phyloP scores from a whole-genome alignment of 2,113 vertebrate genomes.

The Psittacara wagleri region DNA sequence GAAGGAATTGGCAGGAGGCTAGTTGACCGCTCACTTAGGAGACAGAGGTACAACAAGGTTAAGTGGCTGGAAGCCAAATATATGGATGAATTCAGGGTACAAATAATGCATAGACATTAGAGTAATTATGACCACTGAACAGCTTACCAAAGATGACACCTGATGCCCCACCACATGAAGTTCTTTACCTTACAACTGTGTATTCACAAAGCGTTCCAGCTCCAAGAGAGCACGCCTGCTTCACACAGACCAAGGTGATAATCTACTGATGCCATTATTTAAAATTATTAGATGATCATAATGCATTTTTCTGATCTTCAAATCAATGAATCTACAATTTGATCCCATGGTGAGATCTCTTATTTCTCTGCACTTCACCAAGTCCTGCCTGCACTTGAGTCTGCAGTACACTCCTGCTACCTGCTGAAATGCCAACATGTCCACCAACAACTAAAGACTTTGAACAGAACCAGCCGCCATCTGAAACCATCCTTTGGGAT shows the following conservation, averaged over 20 bases:
- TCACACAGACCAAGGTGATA: background rate
- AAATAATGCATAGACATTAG: background rate
- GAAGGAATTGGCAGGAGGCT: slow-evolving; percentile 34
- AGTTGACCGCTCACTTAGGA: background rate
- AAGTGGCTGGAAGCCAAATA: slow-evolving; percentile 30
- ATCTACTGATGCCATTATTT: background rate
- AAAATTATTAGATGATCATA: background rate
- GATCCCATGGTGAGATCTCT: rapidly evolving
- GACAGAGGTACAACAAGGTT: slow-evolving; percentile 44
- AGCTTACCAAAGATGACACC: background rate
- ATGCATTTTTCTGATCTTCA: background rate
- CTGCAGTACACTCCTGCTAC: background rate
- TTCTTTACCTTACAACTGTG: background rate
- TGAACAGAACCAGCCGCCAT: background rate
- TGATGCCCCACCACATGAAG: background rate
- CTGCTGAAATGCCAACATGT: background rate
- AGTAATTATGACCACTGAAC: background rate
- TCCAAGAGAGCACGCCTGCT: rapidly evolving
- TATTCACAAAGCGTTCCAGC: background rate
- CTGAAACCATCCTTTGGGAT: background rate
- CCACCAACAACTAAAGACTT: background rate
- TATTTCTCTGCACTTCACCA: background rate
- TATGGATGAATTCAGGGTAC: slow-evolving; percentile 14
- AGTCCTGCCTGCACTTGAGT: background rate
- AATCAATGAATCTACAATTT: background rate